Base-by-base conservation (phyloP, 2,888 invertebrate species). In the Diarsia brunnea region DNA sequence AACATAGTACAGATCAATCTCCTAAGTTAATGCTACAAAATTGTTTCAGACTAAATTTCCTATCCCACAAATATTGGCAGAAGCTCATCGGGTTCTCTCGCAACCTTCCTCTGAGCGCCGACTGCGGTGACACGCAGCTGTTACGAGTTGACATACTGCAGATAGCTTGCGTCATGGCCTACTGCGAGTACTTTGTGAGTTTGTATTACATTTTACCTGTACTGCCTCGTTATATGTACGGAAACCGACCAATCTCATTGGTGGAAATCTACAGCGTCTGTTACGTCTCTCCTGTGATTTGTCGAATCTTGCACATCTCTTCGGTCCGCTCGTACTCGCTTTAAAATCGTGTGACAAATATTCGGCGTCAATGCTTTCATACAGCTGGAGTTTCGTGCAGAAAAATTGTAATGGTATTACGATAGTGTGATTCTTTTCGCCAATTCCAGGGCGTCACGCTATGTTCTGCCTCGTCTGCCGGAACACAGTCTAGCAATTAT, bases 151-250 rank as follows among this genome's bases (percentile, higher is more conserved):
- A 98, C 89, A 96, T 98, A 49, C 94, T 98, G 10, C 97, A 97
- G 78, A 97, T 97, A 68, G 98, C 98, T 1, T 97, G 97, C 27
- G 97, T 97, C 0, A 97, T 98, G 89, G 97, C 98, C 0, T 98
- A 98, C 90, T 98, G 98, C 95, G 98, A 98, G 92, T 98, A 98
- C 94, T 97, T 98, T 94, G 98, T 98, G 91, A 97, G 97, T 95
- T 70, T 77, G 53, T 73, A 24, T 51, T 51, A 49, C 19, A 3
- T 49, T 49, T 38, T 38, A 38, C 4, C 38, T 38, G 38, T 38
- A 38, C 38, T 38, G 4, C 38, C n/a, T n/a, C n/a, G 38, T 38
- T 38, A 38, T 38, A 38, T 38, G 38, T 5, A 2, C 38, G 10
- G 8, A 51, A 51, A 51, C 51, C 8, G 21, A 51, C 51, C n/a